A percentile compares a stretch with the other conserved stretches of the same genome.
Evolutionary conservation across 2,113 vertebrate genomes (phyloP).

Genomic region (Myrmophylax atrothorax): DNA sequence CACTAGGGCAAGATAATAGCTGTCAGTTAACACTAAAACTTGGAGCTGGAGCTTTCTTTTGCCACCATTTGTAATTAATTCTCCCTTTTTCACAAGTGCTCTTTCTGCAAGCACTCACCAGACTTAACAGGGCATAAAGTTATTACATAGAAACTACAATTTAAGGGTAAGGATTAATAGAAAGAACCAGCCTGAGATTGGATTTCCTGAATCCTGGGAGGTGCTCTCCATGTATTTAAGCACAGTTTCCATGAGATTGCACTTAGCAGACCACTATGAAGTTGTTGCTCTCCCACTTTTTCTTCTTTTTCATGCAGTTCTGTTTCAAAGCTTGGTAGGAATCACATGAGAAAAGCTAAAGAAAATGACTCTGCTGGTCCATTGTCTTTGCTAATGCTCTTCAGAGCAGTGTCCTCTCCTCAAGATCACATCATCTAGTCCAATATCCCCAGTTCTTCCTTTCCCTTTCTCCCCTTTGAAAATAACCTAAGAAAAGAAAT

Average conservation of each 20-base stretch:
- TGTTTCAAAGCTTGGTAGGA: neutral
- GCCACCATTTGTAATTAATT: neutral
- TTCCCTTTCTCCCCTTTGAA: constrained; percentile 90
- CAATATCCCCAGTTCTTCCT: constrained; percentile 86
- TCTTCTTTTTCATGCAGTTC: neutral
- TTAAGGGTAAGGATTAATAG: neutral
- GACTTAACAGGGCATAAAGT: neutral
- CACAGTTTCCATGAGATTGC: constrained; percentile 16
- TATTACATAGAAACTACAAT: neutral
- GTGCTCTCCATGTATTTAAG: neutral
- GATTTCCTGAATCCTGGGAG: constrained; percentile 67
- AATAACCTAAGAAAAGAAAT: constrained; percentile 82
- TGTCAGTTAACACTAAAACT: neutral
- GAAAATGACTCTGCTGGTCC: neutral
- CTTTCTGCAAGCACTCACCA: neutral
- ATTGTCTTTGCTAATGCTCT: constrained; percentile 63
- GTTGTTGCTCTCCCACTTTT: neutral
- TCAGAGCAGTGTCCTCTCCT: constrained; percentile 87
- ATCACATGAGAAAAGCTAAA: neutral
- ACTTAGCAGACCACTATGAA: constrained; percentile 5
- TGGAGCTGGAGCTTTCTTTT: neutral
- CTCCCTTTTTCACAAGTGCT: constrained; percentile 9
- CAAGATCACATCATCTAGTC: constrained; percentile 90
- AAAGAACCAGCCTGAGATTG: neutral
- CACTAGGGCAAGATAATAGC: neutral